Evolutionary conservation across 2,888 invertebrate species (phyloP).

Genomic region (Mantis religiosa): DNA sequence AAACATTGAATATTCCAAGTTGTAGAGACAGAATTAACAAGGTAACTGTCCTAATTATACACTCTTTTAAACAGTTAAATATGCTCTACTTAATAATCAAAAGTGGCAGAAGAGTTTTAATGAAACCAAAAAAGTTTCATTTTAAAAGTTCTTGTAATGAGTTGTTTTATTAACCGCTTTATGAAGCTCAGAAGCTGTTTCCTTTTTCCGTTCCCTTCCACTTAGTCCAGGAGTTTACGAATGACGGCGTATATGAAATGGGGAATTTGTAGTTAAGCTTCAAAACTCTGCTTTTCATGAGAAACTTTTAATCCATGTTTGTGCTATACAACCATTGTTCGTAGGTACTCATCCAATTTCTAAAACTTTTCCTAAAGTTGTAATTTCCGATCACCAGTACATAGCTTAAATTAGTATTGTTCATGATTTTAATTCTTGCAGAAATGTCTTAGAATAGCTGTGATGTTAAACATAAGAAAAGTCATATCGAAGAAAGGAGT

Average conservation of each 20-base stretch:
- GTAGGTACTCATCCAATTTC: too few species aligned
- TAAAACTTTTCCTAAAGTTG: too few species aligned
- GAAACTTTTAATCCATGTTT: not conserved
- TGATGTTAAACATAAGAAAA: too few species aligned
- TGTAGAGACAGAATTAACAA: not conserved
- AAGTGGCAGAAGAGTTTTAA: not conserved
- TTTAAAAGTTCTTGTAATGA: not conserved
- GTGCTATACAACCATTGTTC: not conserved
- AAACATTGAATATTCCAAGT: not conserved
- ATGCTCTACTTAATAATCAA: not conserved
- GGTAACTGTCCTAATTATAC: not conserved
- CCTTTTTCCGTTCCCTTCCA: not conserved
- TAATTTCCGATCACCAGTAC: too few species aligned
- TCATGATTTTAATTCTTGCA: too few species aligned
- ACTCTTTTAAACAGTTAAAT: not conserved
- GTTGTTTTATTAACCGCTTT: not conserved
- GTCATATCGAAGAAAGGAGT: too few species aligned
- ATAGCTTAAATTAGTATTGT: too few species aligned
- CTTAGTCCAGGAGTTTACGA: not conserved
- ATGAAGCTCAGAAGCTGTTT: not conserved
- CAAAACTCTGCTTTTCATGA: not conserved
- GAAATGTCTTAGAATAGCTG: too few species aligned
- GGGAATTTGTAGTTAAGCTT: not conserved
- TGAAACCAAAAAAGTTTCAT: not conserved
- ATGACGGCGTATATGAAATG: not conserved